Evolutionary conservation across 2,797 vertebrate genomes (phyloP), one percentile per base, ranked within the genome.

Genomic region (Anguilla obscura): DNA sequence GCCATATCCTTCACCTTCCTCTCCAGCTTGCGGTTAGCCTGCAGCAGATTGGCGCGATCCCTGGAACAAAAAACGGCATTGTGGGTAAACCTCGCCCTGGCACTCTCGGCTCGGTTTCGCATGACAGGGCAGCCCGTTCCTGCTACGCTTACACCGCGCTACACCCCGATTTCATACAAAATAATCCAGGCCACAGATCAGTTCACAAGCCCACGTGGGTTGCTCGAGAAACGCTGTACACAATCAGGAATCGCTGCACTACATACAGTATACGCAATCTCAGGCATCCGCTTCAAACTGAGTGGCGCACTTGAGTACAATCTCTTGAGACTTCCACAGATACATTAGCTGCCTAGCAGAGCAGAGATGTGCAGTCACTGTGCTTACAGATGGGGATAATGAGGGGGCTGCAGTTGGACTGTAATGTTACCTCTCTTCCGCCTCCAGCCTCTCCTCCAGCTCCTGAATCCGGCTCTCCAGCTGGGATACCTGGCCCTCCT

Each of bases 1-100:
- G 98, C 93, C 95, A 98, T 95, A 92, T 99, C 99, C 93, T 99
- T 99, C 54, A 98, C 97, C 92, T 97, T 99, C 91, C 98, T 96
- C 91, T 99, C 99, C 89, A 99, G 96, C 88, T 97, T 94, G 76
- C 99, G 98, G 93, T 99, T 99, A 87, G 89, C 96, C 90, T 98
- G 92, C 90, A 99, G 98, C 85, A 99, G 96, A 94, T 95, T 98
- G 74, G 97, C 95, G 58, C 98, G 96, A 54, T 99, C 98, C 94
- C 99, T 99, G 91, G 86, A 88, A 90, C 63, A 86, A 91, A 45
- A 89, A 18, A 33, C 63, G 86, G 33, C 40, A 10, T 0, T 1
- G 79, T 58, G 0, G 85, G 74, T 91, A 74, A 88, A 83, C 58
- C 6, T 66, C 36, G 27, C 27, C 21, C 21, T 48, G 16, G 18